phyloP scores from a whole-genome alignment of 1,140 invertebrate species.

The Diabrotica virgifera region DNA sequence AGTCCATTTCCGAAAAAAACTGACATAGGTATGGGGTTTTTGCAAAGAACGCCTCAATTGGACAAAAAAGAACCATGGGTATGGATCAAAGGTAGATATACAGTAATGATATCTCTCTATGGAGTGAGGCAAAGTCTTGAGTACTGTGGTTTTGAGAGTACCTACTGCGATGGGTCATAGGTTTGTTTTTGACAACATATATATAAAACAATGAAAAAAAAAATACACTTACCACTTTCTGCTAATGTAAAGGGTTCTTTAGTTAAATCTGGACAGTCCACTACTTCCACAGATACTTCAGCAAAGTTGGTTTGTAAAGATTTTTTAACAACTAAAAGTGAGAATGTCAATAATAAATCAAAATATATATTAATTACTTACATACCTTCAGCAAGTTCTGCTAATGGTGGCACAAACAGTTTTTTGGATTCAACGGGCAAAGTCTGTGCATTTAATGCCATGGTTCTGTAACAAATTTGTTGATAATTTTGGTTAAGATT shows the following conservation, averaged over 20 bases:
- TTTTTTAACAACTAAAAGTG: conserved; percentile 64
- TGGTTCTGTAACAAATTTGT: conserved; percentile 37
- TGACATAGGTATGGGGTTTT: too few relatives aligned
- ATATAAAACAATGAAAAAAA: too few relatives aligned
- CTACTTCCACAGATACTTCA: conserved; percentile 66
- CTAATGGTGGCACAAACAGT: conserved; percentile 54
- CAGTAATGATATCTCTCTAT: too few relatives aligned
- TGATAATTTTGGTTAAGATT: too few relatives aligned
- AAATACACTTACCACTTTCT: conserved; percentile 59
- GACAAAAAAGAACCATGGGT: too few relatives aligned
- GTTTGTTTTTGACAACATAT: too few relatives aligned
- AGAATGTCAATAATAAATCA: neutral
- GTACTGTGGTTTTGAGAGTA: too few relatives aligned
- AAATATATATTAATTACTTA: conserved; percentile 24
- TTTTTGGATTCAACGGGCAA: conserved; percentile 52
- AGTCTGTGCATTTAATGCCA: conserved; percentile 48
- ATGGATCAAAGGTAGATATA: too few relatives aligned
- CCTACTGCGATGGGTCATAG: too few relatives aligned
- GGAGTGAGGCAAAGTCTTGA: too few relatives aligned
- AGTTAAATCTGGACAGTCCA: conserved; percentile 81
- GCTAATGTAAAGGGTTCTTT: conserved; percentile 74
- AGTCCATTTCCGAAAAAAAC: too few relatives aligned
- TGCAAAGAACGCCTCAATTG: too few relatives aligned
- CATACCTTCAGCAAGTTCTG: conserved; percentile 59
- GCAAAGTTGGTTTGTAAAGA: conserved; percentile 71